Percentiles rank a stretch among this genome's conserved stretches.
phyloP scores from a whole-genome alignment of 2,113 vertebrate species.

The Vombatus ursinus region DNA sequence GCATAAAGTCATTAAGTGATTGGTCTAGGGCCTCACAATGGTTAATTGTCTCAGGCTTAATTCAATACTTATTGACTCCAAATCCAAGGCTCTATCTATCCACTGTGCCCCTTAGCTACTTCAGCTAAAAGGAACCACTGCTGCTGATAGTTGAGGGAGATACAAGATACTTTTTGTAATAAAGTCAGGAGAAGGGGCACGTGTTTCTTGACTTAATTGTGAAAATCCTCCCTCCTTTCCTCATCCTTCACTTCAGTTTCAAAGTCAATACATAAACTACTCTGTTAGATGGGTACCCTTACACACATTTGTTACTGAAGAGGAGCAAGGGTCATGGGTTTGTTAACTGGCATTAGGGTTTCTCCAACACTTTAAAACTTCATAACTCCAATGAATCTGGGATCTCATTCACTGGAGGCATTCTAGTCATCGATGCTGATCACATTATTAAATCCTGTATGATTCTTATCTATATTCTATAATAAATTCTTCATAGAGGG shows the following conservation, averaged over 20 bases:
- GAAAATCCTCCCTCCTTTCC: not conserved
- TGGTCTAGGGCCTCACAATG: not conserved
- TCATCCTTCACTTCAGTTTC: not conserved
- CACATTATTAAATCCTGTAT: not conserved
- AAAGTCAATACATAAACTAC: not conserved
- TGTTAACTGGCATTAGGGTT: not conserved
- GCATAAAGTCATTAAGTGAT: not conserved
- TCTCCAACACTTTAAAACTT: not conserved
- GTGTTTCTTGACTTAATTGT: not conserved
- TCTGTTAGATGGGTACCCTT: not conserved
- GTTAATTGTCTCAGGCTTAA: not conserved
- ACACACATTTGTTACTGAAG: not conserved
- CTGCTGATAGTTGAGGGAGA: not conserved
- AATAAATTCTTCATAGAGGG: not conserved
- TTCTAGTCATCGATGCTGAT: not conserved
- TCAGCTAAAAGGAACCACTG: not conserved
- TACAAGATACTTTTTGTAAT: not conserved
- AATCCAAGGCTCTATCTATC: not conserved
- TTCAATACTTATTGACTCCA: not conserved
- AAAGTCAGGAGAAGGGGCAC: not conserved
- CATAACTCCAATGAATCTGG: not conserved
- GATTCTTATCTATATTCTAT: not conserved
- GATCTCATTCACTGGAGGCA: not conserved
- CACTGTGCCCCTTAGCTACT: not conserved
- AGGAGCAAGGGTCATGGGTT: not conserved